These are phyloP conservation scores for Drosophila quasianomalipes DNA, from an alignment of 2,888 invertebrate genomes.

Conservation along the genomic window DNA sequence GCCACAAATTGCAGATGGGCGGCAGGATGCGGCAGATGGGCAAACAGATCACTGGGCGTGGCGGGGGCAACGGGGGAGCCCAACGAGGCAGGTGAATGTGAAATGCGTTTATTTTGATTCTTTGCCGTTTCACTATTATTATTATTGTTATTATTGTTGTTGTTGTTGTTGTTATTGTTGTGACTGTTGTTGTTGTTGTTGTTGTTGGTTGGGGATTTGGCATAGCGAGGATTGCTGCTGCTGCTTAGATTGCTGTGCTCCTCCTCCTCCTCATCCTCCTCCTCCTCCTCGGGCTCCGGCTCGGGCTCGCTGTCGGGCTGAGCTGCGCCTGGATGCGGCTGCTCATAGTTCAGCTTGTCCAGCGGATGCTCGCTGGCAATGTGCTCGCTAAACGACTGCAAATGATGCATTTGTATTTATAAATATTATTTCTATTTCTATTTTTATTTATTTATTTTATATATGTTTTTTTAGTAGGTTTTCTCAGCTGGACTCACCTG, in stretches of 20 bases:
- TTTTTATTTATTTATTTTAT: neutral
- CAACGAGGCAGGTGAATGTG: slow-evolving; percentile 54
- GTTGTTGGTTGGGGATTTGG: slow-evolving; percentile 56
- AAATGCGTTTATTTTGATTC: slow-evolving; percentile 66
- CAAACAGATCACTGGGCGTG: slow-evolving; percentile 57
- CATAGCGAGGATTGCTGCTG: slow-evolving; percentile 57
- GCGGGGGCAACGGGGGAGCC: slow-evolving; percentile 57
- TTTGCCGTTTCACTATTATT: slow-evolving; percentile 61
- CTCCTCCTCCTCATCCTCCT: slow-evolving; percentile 48
- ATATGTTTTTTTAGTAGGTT: neutral
- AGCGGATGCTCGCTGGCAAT: slow-evolving; percentile 85
- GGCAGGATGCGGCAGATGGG: slow-evolving; percentile 61
- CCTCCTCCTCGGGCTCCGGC: slow-evolving; percentile 38
- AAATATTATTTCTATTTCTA: neutral
- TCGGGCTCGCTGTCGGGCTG: slow-evolving; percentile 72
- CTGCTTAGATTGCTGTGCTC: slow-evolving; percentile 73
- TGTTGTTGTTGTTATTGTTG: slow-evolving; percentile 59
- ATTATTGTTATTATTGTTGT: slow-evolving; percentile 57
- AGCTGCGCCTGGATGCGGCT: slow-evolving; percentile 54
- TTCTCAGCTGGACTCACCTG: slow-evolving; percentile 71
- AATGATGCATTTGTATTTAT: neutral
- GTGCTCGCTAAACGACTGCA: slow-evolving; percentile 86
- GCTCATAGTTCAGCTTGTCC: slow-evolving; percentile 83
- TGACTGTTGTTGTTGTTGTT: slow-evolving; percentile 55
- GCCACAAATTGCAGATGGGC: slow-evolving; percentile 79